phyloP scores from a whole-genome alignment of 2,888 invertebrate species.

The Ophraella communa region DNA sequence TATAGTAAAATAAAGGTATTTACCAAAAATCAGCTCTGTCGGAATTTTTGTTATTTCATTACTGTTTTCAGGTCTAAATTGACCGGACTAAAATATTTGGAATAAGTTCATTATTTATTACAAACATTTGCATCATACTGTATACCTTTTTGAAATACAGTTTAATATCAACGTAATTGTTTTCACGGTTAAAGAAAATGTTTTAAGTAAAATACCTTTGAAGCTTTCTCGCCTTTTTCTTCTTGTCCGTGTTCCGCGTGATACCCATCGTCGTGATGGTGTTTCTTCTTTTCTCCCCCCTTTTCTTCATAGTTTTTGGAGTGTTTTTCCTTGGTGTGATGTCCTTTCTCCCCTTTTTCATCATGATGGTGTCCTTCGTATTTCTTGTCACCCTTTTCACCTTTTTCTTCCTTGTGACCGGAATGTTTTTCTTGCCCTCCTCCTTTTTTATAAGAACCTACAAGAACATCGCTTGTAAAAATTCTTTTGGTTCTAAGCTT shows the following conservation, averaged over 20 bases:
- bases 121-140: too few species aligned
- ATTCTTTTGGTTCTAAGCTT: too few species aligned
- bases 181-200: neutral
- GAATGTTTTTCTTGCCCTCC: conserved; percentile 50
- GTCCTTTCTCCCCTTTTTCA: conserved; percentile 54
- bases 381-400: conserved; percentile 54
- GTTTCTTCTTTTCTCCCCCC: conserved; percentile 62
- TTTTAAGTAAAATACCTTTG: conserved; percentile 45
- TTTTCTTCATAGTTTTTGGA: conserved; percentile 62
- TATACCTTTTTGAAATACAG: too few species aligned
- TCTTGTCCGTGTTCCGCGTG: conserved; percentile 63
- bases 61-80: too few species aligned
- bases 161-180: too few species aligned
- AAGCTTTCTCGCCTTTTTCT: conserved; percentile 62
- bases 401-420: conserved; percentile 48
- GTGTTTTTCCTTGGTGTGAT: conserved; percentile 61
- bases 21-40: too few species aligned
- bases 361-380: conserved; percentile 55
- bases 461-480: neutral
- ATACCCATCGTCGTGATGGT: conserved; percentile 59
- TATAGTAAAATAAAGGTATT: too few species aligned
- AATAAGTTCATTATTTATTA: too few species aligned
- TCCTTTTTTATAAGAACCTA: conserved; percentile 44
- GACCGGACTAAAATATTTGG: too few species aligned
- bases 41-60: too few species aligned